A percentile compares a stretch with the other conserved stretches of the same genome.
These are phyloP conservation scores for Oophaga sylvatica DNA, from an alignment of 2,797 vertebrate genomes.

Conservation along the genomic window DNA sequence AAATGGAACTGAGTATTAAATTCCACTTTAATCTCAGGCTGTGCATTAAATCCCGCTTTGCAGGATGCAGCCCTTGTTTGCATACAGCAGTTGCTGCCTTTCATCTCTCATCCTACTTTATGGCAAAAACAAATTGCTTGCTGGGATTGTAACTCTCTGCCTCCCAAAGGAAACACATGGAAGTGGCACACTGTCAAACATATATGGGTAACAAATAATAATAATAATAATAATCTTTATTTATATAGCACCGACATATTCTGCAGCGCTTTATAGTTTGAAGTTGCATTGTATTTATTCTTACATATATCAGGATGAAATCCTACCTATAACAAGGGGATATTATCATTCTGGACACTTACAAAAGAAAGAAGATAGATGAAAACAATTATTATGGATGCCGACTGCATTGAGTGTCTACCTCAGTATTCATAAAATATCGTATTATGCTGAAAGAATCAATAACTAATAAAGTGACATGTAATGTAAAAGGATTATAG, in stretches of 20 bases:
- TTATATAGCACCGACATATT: no score
- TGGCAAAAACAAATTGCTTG: slow-evolving; percentile 2
- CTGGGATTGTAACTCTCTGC: background rate
- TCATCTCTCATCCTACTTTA: slow-evolving; percentile 42
- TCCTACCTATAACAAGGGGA: background rate
- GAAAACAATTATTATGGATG: background rate
- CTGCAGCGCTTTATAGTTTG: no score
- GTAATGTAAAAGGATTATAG: background rate
- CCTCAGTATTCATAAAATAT: background rate
- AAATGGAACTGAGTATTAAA: slow-evolving; percentile 40
- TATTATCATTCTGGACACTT: background rate
- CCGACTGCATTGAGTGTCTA: background rate
- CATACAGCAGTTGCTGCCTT: slow-evolving; percentile 42
- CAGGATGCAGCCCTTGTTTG: slow-evolving; percentile 31
- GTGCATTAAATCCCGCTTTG: slow-evolving; percentile 48
- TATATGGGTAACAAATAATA: background rate
- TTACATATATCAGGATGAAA: background rate
- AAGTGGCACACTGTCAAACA: background rate
- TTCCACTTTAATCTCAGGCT: slow-evolving; percentile 47
- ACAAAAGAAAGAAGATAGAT: background rate
- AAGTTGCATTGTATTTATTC: background rate
- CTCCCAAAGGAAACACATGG: background rate
- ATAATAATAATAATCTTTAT: no score
- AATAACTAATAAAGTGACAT: background rate
- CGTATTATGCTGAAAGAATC: background rate